Conservation (phyloP, 2,888 invertebrate species). For the Leptopterna dolabrata region DNA sequence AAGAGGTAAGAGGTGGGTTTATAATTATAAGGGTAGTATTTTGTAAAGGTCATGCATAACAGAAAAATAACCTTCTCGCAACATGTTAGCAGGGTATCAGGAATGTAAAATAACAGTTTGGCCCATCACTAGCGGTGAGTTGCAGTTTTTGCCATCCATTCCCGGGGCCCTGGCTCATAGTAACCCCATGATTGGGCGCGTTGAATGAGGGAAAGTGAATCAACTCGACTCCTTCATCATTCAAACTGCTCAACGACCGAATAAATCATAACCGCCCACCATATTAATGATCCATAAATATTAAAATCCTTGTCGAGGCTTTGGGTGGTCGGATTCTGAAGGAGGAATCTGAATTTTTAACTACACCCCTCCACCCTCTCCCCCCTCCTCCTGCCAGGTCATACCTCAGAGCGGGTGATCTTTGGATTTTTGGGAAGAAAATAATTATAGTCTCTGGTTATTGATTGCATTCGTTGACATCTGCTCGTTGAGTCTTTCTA, state of each 20-base stretch:
- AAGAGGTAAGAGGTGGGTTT: no score
- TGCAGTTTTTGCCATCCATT: no score
- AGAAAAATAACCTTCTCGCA: no score
- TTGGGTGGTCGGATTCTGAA: neutral
- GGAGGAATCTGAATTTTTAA: neutral
- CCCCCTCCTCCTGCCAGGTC: neutral
- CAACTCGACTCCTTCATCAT: neutral
- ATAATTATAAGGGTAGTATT: no score
- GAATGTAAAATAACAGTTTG: no score
- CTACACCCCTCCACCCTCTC: neutral
- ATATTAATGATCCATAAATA: conserved; percentile 3
- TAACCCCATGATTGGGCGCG: neutral
- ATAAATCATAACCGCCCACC: neutral
- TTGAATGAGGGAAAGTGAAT: neutral
- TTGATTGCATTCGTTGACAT: neutral
- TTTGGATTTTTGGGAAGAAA: neutral
- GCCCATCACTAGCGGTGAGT: no score
- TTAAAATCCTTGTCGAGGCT: neutral
- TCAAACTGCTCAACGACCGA: neutral
- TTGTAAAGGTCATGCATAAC: no score
- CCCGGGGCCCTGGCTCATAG: no score
- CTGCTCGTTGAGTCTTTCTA: no score
- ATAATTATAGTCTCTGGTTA: neutral
- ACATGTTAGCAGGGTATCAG: no score
- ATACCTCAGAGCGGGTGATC: neutral